Evolutionary conservation across 92 coral and sea anemone species (phyloP).

Genomic region (Epizoanthus fatuus): DNA sequence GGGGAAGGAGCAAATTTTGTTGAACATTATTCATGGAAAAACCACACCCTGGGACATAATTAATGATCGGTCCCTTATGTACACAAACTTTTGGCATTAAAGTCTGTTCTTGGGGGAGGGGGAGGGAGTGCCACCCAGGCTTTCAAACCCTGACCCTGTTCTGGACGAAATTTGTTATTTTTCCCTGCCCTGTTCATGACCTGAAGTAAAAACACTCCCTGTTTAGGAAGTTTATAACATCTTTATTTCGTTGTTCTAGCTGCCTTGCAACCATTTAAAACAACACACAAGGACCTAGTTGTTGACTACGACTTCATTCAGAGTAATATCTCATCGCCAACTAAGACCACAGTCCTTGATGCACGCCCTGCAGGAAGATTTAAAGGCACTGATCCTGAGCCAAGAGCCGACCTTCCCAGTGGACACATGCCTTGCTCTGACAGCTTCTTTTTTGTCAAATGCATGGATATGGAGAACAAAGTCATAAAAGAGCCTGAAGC

Average conservation of each 20-base stretch:
- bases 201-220: background rate
- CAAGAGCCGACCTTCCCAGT: conserved; percentile 82
- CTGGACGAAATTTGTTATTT: background rate
- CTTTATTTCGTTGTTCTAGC: conserved; percentile 1
- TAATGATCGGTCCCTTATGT: no score
- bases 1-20: no score
- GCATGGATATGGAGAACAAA: conserved; percentile 72
- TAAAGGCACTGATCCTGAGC: conserved; percentile 83
- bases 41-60: no score
- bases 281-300: conserved; percentile 72
- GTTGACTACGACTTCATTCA: conserved; percentile 85
- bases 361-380: conserved; percentile 90
- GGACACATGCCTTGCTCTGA: conserved; percentile 90
- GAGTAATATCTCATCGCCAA: conserved; percentile 73
- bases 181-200: no score
- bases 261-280: conserved; percentile 75
- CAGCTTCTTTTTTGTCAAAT: conserved; percentile 79
- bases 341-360: conserved; percentile 72
- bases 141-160: no score
- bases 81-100: no score
- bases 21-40: no score
- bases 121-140: no score
- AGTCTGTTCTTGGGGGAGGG: no score
- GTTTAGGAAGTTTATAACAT: background rate
- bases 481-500: conserved; percentile 82